These are phyloP conservation scores for Smutsia temminckii DNA, from an alignment of 2,797 vertebrate species.

Conservation along the genomic window DNA sequence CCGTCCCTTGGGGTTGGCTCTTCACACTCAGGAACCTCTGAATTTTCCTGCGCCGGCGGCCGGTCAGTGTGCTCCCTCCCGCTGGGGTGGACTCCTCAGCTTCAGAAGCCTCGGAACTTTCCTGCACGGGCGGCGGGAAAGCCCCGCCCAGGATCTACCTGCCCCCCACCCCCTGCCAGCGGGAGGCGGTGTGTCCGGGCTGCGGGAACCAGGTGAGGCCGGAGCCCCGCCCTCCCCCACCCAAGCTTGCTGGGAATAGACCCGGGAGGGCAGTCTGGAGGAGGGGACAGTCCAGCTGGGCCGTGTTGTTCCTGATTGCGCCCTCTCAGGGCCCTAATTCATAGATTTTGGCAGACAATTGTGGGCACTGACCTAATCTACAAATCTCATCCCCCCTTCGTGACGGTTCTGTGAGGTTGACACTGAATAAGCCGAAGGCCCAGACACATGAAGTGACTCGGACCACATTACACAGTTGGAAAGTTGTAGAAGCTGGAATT, in stretches of 20 bases:
- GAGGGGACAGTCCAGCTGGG: neutral
- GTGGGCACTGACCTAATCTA: neutral
- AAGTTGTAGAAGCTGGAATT: neutral
- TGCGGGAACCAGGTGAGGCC: neutral
- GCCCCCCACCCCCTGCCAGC: neutral
- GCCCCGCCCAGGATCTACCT: conserved; percentile 46
- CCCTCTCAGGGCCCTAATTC: neutral
- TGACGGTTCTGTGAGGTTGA: neutral
- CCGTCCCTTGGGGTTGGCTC: neutral
- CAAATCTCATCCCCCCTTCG: neutral
- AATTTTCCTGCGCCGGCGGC: too few species aligned
- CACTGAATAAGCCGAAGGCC: neutral
- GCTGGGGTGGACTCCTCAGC: too few species aligned
- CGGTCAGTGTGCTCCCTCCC: neutral
- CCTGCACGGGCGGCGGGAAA: neutral
- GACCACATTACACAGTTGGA: neutral
- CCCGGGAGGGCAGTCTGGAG: neutral
- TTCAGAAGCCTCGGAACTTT: neutral
- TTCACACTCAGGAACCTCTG: neutral
- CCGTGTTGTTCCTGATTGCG: neutral
- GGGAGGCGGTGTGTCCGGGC: neutral
- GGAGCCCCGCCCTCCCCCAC: too few species aligned
- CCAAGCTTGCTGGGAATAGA: neutral
- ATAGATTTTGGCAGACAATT: neutral
- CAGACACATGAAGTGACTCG: neutral